Evolutionary conservation across 1,140 invertebrate species (phyloP), one percentile per base, ranked within the genome.

Genomic region (Drosophila navojoa): DNA sequence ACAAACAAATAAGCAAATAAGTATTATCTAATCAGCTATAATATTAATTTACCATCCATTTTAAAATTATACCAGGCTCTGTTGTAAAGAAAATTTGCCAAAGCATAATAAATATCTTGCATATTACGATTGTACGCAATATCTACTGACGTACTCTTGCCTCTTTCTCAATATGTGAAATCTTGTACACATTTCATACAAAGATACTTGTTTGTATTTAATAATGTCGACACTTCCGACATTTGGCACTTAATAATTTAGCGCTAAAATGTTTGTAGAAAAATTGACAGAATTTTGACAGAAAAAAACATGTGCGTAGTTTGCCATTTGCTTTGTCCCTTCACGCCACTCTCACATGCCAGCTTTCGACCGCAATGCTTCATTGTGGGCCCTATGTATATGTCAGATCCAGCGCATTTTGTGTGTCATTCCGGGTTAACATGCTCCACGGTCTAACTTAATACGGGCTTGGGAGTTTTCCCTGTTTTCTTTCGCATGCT

Each of bases 231-330:
- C 52, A 62, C 60, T 76, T 76, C 75, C 75, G 71, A 69, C 74
- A 69, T 62, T 73, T 77, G 63, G 71, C 64, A 77, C 71, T 77
- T 68, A 74, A 74, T 77, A 74, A 77, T 74, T 74, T 69, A 69
- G 71, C 71, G 63, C 62, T 74, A 69, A 76, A 69, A 69, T 77
- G 75, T 74, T 77, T 57, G 71, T 16, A 68, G 22, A 63, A 69
- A 77, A 73, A 73, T 73, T 76, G 74, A 76, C 74, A 76, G 70
- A 53, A 32, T 76, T 77, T 74, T 77, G 75, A 77, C 75, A 74
- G 63, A 44, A 35, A 42, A 58, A 58, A 55, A 54, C 44, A 22
- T 52, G 62, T 57, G 52, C 52, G 40, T 54, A 62, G 29, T 58
- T 58, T 25, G 57, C 49, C 47, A 50, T 6, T 40, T 38, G 35